Conservation (phyloP, 2,888 invertebrate genomes). For the Eristalinus aeneus region DNA sequence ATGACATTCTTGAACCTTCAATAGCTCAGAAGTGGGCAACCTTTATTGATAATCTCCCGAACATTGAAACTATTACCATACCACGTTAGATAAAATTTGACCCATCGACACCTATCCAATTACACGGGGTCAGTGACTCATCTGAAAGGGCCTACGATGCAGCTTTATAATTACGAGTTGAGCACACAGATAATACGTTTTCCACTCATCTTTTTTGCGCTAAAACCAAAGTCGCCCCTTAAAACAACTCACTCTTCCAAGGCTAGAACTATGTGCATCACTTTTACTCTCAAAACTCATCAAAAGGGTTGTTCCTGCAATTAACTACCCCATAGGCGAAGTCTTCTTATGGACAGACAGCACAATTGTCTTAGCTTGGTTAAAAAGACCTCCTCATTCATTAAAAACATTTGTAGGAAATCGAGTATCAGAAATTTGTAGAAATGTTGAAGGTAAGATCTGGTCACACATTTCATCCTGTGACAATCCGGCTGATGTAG, state of each 20-base stretch:
- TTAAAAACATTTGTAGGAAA: slow-evolving; percentile 45
- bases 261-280: no score
- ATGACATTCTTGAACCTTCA: slow-evolving; percentile 14
- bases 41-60: not conserved
- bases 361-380: slow-evolving; percentile 40
- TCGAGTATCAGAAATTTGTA: slow-evolving; percentile 20
- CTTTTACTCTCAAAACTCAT: not conserved
- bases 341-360: slow-evolving; percentile 27
- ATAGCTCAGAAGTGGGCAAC: not conserved
- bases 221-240: no score
- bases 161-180: slow-evolving; percentile 19
- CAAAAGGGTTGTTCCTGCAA: not conserved
- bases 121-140: no score
- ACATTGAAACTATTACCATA: slow-evolving; percentile 20
- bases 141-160: no score
- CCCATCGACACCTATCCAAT: not conserved
- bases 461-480: slow-evolving; percentile 21
- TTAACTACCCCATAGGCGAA: not conserved
- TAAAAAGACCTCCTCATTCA: slow-evolving; percentile 21
- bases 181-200: no score
- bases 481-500: slow-evolving; percentile 51
- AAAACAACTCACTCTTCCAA: not conserved
- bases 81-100: slow-evolving; percentile 40
- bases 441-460: no score
- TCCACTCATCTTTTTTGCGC: no score